These are phyloP conservation scores for Pangasius macronema DNA, from an alignment of 2,797 vertebrate genomes.

Conservation along the genomic window DNA sequence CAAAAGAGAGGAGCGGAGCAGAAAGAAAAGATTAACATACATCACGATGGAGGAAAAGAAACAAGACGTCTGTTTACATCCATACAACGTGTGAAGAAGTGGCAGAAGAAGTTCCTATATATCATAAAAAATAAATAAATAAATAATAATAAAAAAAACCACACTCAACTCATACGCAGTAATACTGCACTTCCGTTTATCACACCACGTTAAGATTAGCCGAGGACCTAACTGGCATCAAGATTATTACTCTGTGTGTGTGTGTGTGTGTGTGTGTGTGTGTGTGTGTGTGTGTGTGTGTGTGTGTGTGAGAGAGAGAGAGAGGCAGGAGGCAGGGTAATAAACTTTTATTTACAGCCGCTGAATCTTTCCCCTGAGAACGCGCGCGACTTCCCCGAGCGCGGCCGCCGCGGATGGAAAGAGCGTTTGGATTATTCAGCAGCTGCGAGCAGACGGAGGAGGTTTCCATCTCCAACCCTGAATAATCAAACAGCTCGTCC, in stretches of 20 bases:
- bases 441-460: slow-evolving; percentile 34
- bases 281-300: neutral
- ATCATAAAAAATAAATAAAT: neutral
- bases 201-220: neutral
- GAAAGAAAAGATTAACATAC: slow-evolving; percentile 40
- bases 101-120: neutral
- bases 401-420: neutral
- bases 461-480: slow-evolving; percentile 4
- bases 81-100: neutral
- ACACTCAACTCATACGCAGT: neutral
- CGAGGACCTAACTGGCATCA: slow-evolving; percentile 6
- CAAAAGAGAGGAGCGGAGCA: slow-evolving; percentile 57
- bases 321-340: slow-evolving; percentile 42
- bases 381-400: slow-evolving; percentile 9
- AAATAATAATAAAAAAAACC: neutral
- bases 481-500: slow-evolving; percentile 29
- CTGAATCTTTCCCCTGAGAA: slow-evolving; percentile 48
- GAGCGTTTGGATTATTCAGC: slow-evolving; percentile 45
- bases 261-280: slow-evolving; percentile 13
- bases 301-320: slow-evolving; percentile 3
- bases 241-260: neutral
- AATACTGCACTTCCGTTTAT: neutral
- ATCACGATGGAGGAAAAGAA: neutral
- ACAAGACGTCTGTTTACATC: neutral
- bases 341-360: slow-evolving; percentile 54